phyloP scores from a whole-genome alignment of 2,113 vertebrate species.

The Istiophorus platypterus region DNA sequence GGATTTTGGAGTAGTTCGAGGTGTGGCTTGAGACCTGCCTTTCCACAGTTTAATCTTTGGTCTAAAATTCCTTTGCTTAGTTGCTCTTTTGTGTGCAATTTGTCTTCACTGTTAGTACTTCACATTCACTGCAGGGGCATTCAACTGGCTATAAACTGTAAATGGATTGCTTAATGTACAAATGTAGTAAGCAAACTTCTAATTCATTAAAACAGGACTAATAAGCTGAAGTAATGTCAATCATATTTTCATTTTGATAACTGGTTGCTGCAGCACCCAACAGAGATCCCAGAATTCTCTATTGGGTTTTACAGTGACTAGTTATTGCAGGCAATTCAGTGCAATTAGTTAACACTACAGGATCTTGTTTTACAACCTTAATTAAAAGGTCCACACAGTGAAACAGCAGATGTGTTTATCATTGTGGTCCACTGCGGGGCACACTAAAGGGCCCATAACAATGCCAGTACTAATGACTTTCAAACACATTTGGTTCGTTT shows the following conservation, averaged over 20 bases:
- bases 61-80: conserved; percentile 12
- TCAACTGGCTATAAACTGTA: conserved; percentile 38
- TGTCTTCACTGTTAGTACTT: neutral
- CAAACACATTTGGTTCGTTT: conserved; percentile 53
- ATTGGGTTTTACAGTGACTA: conserved; percentile 14
- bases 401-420: conserved; percentile 64
- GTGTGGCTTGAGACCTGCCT: neutral
- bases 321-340: conserved; percentile 20
- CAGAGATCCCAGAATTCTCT: conserved; percentile 27
- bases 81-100: conserved; percentile 2
- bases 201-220: conserved; percentile 37
- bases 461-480: conserved; percentile 48
- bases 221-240: conserved; percentile 43
- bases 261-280: conserved; percentile 18
- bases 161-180: conserved; percentile 27
- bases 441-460: conserved; percentile 42
- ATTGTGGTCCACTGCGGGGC: conserved; percentile 34
- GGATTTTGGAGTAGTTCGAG: neutral
- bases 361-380: conserved; percentile 63
- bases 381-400: conserved; percentile 63
- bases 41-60: neutral
- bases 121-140: conserved; percentile 22
- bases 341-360: conserved; percentile 62
- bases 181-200: conserved; percentile 28
- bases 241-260: conserved; percentile 34